These are phyloP conservation scores for Sturnus vulgaris DNA, from an alignment of 2,113 vertebrate species.

Conservation along the genomic window DNA sequence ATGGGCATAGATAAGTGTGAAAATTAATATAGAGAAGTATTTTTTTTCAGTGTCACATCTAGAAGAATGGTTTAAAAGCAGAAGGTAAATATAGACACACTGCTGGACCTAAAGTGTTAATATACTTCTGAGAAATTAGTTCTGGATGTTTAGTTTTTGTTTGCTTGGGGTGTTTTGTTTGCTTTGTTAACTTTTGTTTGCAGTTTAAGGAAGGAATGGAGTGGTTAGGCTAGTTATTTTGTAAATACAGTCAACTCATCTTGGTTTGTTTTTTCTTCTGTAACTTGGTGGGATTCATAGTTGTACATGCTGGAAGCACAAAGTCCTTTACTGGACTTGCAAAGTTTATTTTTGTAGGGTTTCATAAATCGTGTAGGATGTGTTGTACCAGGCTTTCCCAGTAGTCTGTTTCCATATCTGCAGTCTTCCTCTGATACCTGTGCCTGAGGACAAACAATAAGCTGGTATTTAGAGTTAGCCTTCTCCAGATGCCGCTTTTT, in stretches of 20 bases:
- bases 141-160: not conserved
- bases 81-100: not conserved
- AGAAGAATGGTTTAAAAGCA: not conserved
- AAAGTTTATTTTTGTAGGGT: not conserved
- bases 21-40: not conserved
- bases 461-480: not conserved
- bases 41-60: not conserved
- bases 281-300: not conserved
- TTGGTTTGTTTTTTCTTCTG: not conserved
- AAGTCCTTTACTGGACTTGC: not conserved
- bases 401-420: not conserved
- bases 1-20: not conserved
- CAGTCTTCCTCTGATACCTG: not conserved
- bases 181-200: not conserved
- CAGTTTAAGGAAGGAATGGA: not conserved
- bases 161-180: not conserved
- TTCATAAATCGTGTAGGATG: fast-evolving
- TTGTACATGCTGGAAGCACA: not conserved
- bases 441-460: not conserved
- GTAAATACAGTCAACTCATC: not conserved
- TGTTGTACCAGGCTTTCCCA: not conserved
- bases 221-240: not conserved
- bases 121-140: not conserved
- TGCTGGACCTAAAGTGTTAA: not conserved
- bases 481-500: not conserved